phyloP scores from a whole-genome alignment of 2,888 invertebrate genomes.

The Boloria euphrosyne region DNA sequence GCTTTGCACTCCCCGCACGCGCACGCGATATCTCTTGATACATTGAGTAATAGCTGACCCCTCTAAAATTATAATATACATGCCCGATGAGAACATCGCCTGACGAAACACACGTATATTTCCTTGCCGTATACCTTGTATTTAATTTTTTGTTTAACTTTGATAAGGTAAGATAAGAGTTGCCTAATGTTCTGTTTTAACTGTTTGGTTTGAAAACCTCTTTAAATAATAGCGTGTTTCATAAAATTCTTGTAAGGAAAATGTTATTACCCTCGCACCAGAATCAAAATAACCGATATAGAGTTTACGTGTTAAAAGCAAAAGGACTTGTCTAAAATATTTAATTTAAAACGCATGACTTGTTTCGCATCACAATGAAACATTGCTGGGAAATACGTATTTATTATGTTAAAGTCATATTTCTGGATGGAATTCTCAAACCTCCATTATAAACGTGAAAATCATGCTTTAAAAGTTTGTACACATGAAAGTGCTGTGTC shows the following conservation, averaged over 20 bases:
- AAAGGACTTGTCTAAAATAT: constrained; percentile 8
- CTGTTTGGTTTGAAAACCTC: background rate
- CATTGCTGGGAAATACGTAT: constrained; percentile 7
- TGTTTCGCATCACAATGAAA: background rate
- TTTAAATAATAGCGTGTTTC: constrained; percentile 6
- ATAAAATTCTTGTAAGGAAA: background rate
- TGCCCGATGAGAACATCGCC: constrained; percentile 44
- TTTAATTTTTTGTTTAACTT: constrained; percentile 19
- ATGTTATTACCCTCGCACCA: background rate
- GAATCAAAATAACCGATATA: constrained; percentile 9
- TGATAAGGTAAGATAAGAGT: background rate
- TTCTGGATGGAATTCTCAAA: constrained; percentile 5
- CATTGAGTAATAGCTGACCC: constrained; percentile 61
- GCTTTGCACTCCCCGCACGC: constrained; percentile 12
- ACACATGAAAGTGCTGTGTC: background rate
- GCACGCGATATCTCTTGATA: constrained; percentile 50
- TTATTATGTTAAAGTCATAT: constrained; percentile 9
- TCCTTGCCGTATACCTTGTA: constrained; percentile 23
- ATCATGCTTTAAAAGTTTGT: background rate
- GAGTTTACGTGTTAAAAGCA: background rate
- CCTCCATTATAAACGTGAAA: background rate
- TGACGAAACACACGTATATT: constrained; percentile 34
- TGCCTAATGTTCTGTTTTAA: background rate
- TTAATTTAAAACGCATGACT: constrained; percentile 4
- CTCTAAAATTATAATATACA: constrained; percentile 44